Evolutionary conservation across 2,888 invertebrate species (phyloP), one percentile per base, ranked within the genome.

Genomic region (Venustoraphidia nigricollis): DNA sequence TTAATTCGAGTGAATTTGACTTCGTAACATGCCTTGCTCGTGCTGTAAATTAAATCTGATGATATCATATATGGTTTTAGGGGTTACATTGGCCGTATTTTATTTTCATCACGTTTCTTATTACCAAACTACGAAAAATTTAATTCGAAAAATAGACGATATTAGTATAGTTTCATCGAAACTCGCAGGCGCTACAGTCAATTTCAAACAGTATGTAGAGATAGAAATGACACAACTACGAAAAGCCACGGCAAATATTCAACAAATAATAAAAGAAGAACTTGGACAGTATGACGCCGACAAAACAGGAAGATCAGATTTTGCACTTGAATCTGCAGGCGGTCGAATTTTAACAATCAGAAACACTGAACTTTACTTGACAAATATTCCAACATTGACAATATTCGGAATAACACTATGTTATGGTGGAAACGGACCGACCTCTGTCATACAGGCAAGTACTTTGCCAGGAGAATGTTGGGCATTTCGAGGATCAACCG

Each of bases 391-490:
- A 1, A 60, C 59, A 36, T 53, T 61, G 35, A 60, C 63, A 6
- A 51, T 71, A 9, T 64, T 70, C 45, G 70, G 71, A 9, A 59
- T 71, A 45, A 61, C 66, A 2, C 52, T 71, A 11, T 71, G 71
- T 51, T 62, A 61, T 37, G 65, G 66, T 44, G 57, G 62, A 46
- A 66, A 70, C 48, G 63, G 62, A 6, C 69, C 72, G 3, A 60
- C 65, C 45, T 58, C 67, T 2, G 62, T 72, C 46, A 67, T 72
- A 52, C 71, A 70, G 62, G 71, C 69, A 17, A 17, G 17, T 17
- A 68, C 80, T 17, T 65, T 79, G 53, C 88, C 88, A 1, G 92
- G 92, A 1, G 79, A 89, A 64, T 92, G 92, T 64, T 92, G 91
- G 89, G 83, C 89, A 0, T 88, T 92, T 62, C 79, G 77, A 58